Conservation (phyloP, 2,797 vertebrate species). For the Siniperca obscura region DNA sequence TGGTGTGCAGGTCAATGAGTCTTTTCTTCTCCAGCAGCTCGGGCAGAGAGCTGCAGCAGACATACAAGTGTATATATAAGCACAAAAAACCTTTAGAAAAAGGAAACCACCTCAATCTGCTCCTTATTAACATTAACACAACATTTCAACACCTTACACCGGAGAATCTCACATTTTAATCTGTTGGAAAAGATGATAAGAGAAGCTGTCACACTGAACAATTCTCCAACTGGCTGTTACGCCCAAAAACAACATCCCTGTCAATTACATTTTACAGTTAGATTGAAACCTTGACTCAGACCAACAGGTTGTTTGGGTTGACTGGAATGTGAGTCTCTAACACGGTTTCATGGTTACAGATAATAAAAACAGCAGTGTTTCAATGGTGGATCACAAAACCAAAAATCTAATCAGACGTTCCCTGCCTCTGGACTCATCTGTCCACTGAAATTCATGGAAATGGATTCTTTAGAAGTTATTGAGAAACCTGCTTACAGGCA, state of each 20-base stretch:
- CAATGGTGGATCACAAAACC: not conserved
- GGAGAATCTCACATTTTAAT: not conserved
- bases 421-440: not conserved
- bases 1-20: conserved; percentile 98
- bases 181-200: not conserved
- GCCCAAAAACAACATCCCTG: not conserved
- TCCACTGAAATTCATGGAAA: conserved; percentile 9
- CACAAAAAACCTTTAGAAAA: not conserved
- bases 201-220: not conserved
- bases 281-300: not conserved
- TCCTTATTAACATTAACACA: not conserved
- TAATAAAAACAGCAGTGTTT: not conserved
- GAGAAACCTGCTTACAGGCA: not conserved
- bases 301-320: not conserved
- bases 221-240: not conserved
- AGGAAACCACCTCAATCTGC: not conserved
- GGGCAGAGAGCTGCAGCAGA: conserved; percentile 90
- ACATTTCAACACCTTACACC: not conserved
- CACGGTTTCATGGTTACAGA: conserved; percentile 2
- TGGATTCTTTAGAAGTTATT: conserved; percentile 5
- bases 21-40: conserved; percentile 98
- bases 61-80: not conserved
- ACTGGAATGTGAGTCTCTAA: not conserved
- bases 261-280: not conserved
- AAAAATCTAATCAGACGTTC: conserved; percentile 31